Evolutionary conservation across 2,888 invertebrate species (phyloP).

Genomic region (Ceramica pisi): DNA sequence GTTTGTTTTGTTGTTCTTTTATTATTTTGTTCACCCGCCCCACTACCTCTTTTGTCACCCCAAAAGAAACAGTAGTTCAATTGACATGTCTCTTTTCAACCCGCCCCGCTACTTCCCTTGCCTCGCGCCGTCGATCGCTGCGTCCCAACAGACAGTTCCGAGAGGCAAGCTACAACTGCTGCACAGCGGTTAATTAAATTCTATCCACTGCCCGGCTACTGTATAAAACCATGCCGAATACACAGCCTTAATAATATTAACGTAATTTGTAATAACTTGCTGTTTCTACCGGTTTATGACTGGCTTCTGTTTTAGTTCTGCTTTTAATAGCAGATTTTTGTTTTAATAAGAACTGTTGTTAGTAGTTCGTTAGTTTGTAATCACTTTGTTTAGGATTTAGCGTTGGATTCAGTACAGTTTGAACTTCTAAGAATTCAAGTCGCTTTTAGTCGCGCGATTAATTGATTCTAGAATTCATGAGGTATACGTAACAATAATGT

Average conservation of each 20-base stretch:
- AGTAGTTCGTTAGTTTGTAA: background rate
- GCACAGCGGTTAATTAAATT: conserved; percentile 87
- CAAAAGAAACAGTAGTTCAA: background rate
- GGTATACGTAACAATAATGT: too few species aligned
- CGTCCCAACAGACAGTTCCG: conserved; percentile 80
- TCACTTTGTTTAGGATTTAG: background rate
- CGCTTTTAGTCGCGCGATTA: too few species aligned
- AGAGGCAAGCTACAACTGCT: conserved; percentile 77
- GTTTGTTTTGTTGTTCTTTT: too few species aligned
- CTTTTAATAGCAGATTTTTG: conserved; percentile 44
- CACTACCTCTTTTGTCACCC: too few species aligned
- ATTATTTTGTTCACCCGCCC: too few species aligned
- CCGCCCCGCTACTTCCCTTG: conserved; percentile 35
- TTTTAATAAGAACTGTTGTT: conserved; percentile 26
- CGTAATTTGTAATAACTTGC: conserved; percentile 70
- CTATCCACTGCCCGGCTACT: conserved; percentile 78
- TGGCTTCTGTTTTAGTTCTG: conserved; percentile 40
- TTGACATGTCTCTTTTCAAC: background rate
- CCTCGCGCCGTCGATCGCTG: conserved; percentile 54
- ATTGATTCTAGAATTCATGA: too few species aligned
- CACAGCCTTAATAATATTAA: conserved; percentile 77
- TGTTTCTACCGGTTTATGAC: conserved; percentile 48
- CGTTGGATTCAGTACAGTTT: background rate
- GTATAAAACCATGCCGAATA: conserved; percentile 81
- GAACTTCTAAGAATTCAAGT: background rate